These are phyloP conservation scores for Drosophila atroscutellata DNA, from an alignment of 2,888 invertebrate genomes.

Conservation along the genomic window DNA sequence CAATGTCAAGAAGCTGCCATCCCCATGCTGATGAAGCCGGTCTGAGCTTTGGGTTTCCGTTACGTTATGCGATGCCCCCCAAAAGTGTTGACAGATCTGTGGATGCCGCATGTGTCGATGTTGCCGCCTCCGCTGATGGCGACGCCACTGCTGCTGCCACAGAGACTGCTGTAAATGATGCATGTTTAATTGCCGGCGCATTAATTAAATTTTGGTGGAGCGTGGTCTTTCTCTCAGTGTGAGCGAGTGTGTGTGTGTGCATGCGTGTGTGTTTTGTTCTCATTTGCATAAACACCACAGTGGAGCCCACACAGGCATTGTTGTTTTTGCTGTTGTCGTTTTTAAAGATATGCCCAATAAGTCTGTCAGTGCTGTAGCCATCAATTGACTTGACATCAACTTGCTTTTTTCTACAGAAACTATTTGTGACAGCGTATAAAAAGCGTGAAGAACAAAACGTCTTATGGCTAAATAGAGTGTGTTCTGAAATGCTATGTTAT, in stretches of 20 bases:
- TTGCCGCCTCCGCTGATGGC: conserved; percentile 55
- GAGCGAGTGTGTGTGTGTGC: conserved; percentile 8
- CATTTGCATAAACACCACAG: conserved; percentile 50
- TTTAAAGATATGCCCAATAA: conserved; percentile 56
- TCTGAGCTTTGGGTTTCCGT: conserved; percentile 35
- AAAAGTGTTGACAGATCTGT: conserved; percentile 63
- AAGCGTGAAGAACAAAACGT: conserved; percentile 14
- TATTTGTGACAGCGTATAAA: conserved; percentile 5
- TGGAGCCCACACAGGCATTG: conserved; percentile 53
- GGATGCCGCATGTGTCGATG: conserved; percentile 66
- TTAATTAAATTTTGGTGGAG: conserved; percentile 76
- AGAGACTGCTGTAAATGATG: conserved; percentile 78
- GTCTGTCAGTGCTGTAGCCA: conserved; percentile 55
- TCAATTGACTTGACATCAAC: conserved; percentile 56
- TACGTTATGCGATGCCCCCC: conserved; percentile 15
- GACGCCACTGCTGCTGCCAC: conserved; percentile 47
- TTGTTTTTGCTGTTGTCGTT: conserved; percentile 26
- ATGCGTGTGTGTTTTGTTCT: conserved; percentile 35
- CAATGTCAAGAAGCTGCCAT: conserved; percentile 61
- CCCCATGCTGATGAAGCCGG: conserved; percentile 10
- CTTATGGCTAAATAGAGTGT: not conserved
- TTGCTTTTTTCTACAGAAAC: conserved; percentile 32
- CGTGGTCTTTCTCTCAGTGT: conserved; percentile 27
- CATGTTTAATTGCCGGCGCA: conserved; percentile 80
- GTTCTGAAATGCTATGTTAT: not conserved